Evolutionary conservation across 37 sponge, comb jelly and placozoan genomes (phyloP).

Genomic region (Beroe forskalii): DNA sequence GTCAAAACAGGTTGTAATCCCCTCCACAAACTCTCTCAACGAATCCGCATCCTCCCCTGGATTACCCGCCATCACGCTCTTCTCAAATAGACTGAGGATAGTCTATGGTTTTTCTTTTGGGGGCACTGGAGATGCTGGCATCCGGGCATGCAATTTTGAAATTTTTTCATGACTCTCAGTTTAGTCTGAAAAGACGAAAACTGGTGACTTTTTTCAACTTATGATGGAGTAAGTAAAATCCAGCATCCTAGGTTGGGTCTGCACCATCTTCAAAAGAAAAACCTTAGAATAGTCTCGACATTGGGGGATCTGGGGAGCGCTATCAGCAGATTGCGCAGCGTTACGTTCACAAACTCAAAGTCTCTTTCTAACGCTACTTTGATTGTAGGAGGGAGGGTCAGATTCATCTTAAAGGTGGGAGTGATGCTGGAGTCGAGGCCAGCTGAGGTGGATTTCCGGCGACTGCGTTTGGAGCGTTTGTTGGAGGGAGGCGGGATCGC

Average conservation of each 20-base stretch:
- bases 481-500: not conserved
- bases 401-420: not conserved
- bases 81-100: not conserved
- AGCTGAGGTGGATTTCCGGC: not conserved
- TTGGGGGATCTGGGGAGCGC: conserved; percentile 24
- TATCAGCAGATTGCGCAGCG: conserved; percentile 15
- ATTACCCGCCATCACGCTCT: not conserved
- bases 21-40: not conserved
- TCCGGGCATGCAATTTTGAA: too few species aligned
- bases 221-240: too few species aligned
- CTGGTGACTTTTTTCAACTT: too few species aligned
- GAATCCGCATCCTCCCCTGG: not conserved
- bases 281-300: conserved; percentile 19
- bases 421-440: not conserved
- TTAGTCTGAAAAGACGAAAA: too few species aligned
- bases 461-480: not conserved
- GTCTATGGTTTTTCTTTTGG: too few species aligned
- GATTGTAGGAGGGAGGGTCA: conserved; percentile 32
- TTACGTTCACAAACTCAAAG: conserved; percentile 57
- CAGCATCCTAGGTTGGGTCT: too few species aligned
- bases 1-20: conserved; percentile 21
- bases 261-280: too few species aligned
- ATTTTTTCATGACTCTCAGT: too few species aligned
- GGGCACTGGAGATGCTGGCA: too few species aligned
- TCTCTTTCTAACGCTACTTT: conserved; percentile 40